Evolutionary conservation across 2,113 vertebrate species (phyloP).

Genomic region (Solea senegalensis): DNA sequence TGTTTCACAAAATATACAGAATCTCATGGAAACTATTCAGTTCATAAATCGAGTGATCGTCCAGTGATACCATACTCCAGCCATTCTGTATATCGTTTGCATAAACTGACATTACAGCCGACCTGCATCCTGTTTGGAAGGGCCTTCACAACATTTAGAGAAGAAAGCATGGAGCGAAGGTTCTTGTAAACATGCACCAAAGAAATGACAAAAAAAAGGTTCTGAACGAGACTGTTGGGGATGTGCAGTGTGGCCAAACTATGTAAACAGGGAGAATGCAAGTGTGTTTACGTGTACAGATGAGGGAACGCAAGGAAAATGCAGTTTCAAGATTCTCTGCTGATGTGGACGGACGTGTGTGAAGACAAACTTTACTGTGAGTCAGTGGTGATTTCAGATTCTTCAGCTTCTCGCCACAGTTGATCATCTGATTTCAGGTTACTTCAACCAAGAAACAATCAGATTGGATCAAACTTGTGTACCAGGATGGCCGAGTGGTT

Average conservation of each 20-base stretch:
- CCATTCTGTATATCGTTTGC: slow-evolving; percentile 25
- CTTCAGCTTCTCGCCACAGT: too few species aligned
- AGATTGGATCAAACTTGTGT: slow-evolving; percentile 1
- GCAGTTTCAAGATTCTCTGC: slow-evolving; percentile 47
- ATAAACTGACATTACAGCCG: slow-evolving; percentile 47
- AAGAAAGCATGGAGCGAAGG: slow-evolving; percentile 24
- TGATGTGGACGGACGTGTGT: slow-evolving; percentile 46
- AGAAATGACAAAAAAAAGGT: slow-evolving; percentile 12
- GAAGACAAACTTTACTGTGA: slow-evolving; percentile 25
- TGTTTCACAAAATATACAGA: background rate
- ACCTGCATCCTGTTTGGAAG: slow-evolving; percentile 73
- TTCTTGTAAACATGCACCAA: slow-evolving; percentile 38
- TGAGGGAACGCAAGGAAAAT: slow-evolving; percentile 29
- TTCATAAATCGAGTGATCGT: background rate
- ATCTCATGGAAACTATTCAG: background rate
- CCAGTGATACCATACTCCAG: slow-evolving; percentile 3
- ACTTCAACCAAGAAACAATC: too few species aligned
- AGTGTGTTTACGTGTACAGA: slow-evolving; percentile 38
- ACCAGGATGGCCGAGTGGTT: slow-evolving; percentile 99
- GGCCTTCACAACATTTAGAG: slow-evolving; percentile 65
- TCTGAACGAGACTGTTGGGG: slow-evolving; percentile 20
- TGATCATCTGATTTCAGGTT: too few species aligned
- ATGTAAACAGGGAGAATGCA: slow-evolving; percentile 42
- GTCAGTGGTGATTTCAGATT: background rate
- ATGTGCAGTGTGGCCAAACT: slow-evolving; percentile 32